Base-by-base conservation (phyloP, 1,140 invertebrate species). In the Chironomus tepperi region DNA sequence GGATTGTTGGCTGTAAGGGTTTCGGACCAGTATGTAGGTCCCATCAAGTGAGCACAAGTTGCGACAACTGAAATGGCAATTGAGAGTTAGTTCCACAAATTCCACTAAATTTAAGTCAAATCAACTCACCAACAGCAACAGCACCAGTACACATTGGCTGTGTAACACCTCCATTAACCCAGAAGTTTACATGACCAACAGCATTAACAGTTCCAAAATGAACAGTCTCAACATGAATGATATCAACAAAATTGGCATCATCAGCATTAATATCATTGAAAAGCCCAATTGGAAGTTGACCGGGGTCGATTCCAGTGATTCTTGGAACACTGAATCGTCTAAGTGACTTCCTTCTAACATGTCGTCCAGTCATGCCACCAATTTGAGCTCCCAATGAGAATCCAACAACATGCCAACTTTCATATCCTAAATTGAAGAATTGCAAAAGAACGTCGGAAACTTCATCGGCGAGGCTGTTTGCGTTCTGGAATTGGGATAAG, bases 241-340 rank as follows among this genome's bases (percentile, higher is more conserved):
- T 70, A 18, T 70, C 65, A 70, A 70, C 65, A 70, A 18, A 70
- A 70, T 18, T 16, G 3, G 5, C 65, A 70, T 70, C 65, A 18
- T 18, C 19, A 5, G 65, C 9, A 18, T 9, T 18, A 6, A 70
- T 5, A 10, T 16, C 15, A 19, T 5, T 18, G 24, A 34, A 34
- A 34, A 34, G 24, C 3, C 8, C 18, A 16, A 70, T 10, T 18
- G 65, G 65, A 19, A 70, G 16, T 16, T 70, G 65, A 70, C 65
- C 65, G 7, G 65, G 65, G 18, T 70, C 65, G 0, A 70, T 1
- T 19, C 65, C 65, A 19, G 65, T 70, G 3, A 70, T 18, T 7
- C 65, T n/a, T 19, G 5, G n/a, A 2, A 70, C 65, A 8, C 7
- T 70, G 65, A 8, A 7, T 10, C 65, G 3, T 6, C 19, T 70